phyloP scores from a whole-genome alignment of 1,140 invertebrate genomes.

The Himalopsyche phryganea region DNA sequence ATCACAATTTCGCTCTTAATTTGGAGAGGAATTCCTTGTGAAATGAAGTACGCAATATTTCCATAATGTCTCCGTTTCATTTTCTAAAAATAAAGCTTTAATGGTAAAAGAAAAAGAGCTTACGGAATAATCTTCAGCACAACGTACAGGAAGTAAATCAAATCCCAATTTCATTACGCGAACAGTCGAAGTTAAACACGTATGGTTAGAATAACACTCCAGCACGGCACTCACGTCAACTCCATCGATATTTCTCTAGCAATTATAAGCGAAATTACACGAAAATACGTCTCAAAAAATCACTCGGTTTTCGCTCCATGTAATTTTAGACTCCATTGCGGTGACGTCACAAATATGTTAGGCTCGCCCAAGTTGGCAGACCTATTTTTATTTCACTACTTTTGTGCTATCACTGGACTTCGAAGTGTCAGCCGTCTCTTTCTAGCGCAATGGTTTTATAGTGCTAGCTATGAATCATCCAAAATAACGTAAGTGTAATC shows the following conservation, averaged over 20 bases:
- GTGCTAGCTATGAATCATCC: no score
- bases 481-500: no score
- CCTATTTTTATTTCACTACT: slow-evolving; percentile 24
- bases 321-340: slow-evolving; percentile 26
- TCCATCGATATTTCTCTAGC: slow-evolving; percentile 15
- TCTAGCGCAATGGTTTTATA: not conserved
- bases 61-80: slow-evolving; percentile 1
- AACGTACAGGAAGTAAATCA: slow-evolving; percentile 13
- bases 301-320: slow-evolving; percentile 5
- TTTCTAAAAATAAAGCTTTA: slow-evolving; percentile 22
- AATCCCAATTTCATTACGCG: slow-evolving; percentile 17
- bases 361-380: slow-evolving; percentile 26
- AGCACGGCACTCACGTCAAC: slow-evolving; percentile 15
- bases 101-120: slow-evolving; percentile 14
- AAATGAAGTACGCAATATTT: slow-evolving; percentile 10
- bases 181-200: slow-evolving; percentile 4
- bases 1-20: not conserved
- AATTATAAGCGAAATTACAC: slow-evolving; percentile 19
- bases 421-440: not conserved
- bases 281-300: slow-evolving; percentile 24
- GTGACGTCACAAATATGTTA: slow-evolving; percentile 27
- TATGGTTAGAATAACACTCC: slow-evolving; percentile 7
- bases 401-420: not conserved
- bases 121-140: slow-evolving; percentile 20
- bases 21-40: not conserved